These are phyloP conservation scores for Austrolebias charrua DNA, from an alignment of 2,797 vertebrate species.

Conservation along the genomic window DNA sequence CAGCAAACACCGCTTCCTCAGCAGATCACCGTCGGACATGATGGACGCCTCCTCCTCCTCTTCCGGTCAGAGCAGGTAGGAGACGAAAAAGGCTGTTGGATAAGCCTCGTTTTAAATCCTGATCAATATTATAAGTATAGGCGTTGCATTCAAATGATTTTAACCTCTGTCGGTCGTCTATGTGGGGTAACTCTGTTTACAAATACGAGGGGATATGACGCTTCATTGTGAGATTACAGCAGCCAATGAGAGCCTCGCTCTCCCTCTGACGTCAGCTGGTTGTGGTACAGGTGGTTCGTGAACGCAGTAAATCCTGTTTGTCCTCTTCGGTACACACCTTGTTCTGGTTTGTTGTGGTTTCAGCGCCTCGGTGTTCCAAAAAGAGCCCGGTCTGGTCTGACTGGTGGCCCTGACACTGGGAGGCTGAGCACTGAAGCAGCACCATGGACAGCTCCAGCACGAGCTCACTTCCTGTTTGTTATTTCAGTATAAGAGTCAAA, in stretches of 20 bases:
- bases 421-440: slow-evolving; percentile 43
- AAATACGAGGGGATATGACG: background rate
- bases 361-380: background rate
- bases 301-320: background rate
- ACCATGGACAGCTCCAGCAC: slow-evolving; percentile 77
- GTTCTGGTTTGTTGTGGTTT: background rate
- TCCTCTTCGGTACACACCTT: background rate
- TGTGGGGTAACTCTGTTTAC: rapidly evolving
- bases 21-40: slow-evolving; percentile 44
- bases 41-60: slow-evolving; percentile 44
- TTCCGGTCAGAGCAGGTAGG: slow-evolving; percentile 70
- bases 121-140: background rate
- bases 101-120: slow-evolving; percentile 24
- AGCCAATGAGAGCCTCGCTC: slow-evolving; percentile 4
- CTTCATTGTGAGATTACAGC: slow-evolving; percentile 36
- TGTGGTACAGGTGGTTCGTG: slow-evolving; percentile 28
- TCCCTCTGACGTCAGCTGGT: slow-evolving; percentile 19
- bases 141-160: background rate
- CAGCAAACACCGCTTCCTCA: background rate
- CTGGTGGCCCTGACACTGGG: background rate
- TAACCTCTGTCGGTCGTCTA: background rate
- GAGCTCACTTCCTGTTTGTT: background rate
- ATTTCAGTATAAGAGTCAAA: no score
- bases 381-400: background rate
- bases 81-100: slow-evolving; percentile 18